Conservation (phyloP, 2,888 invertebrate species). For the Calameuta idolon region DNA sequence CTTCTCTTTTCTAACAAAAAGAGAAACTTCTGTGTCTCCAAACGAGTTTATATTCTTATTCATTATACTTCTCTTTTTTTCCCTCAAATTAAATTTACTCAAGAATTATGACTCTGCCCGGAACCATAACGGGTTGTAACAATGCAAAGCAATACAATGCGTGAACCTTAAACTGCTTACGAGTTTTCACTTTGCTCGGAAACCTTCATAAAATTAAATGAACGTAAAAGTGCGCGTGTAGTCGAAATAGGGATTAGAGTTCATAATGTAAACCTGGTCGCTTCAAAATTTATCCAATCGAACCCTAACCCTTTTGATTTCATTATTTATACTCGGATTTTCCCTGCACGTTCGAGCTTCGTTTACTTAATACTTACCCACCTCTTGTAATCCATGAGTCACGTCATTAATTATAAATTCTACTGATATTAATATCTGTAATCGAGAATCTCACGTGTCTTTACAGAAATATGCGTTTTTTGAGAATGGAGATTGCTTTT, state of each 20-base stretch:
- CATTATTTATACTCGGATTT: neutral
- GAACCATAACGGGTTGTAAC: neutral
- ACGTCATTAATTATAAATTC: neutral
- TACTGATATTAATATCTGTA: neutral
- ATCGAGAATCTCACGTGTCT: neutral
- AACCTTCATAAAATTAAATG: neutral
- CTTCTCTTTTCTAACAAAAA: neutral
- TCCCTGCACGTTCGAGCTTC: neutral
- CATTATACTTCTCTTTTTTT: too few relatives aligned
- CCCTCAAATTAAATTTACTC: neutral
- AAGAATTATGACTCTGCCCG: neutral
- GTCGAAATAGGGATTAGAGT: neutral
- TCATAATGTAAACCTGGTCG: neutral
- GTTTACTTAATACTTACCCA: slow-evolving; percentile 19
- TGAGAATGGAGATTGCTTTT: neutral
- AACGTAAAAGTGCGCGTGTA: neutral
- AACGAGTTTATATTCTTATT: too few relatives aligned
- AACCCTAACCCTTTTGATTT: neutral
- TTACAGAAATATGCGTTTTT: neutral
- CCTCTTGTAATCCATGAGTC: slow-evolving; percentile 23
- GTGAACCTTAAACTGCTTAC: neutral
- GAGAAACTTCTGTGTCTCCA: neutral
- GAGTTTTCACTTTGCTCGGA: neutral
- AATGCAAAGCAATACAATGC: neutral
- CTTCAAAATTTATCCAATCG: neutral